phyloP scores from a whole-genome alignment of 2,888 invertebrate genomes.

The Yponomeuta plumbellus region DNA sequence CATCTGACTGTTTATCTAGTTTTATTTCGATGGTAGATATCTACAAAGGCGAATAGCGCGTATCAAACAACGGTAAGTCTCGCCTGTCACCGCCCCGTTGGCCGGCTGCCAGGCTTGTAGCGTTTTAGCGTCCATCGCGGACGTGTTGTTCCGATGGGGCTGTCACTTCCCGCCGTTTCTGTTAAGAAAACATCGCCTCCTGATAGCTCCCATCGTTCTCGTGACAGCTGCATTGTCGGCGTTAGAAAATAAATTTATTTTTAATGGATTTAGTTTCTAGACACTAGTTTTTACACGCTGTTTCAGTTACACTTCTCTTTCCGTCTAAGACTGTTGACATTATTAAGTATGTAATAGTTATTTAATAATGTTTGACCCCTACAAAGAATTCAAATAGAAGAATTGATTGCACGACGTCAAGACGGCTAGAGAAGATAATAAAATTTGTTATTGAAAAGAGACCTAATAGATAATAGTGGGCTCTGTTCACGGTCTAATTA shows the following conservation, averaged over 20 bases:
- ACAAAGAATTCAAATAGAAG: too few species aligned
- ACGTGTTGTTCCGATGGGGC: conserved; percentile 3
- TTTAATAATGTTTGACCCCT: too few species aligned
- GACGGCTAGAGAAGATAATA: too few species aligned
- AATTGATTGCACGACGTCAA: too few species aligned
- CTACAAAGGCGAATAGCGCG: not conserved
- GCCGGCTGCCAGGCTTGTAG: conserved; percentile 5
- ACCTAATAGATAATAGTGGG: too few species aligned
- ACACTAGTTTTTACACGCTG: not conserved
- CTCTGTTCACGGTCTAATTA: too few species aligned
- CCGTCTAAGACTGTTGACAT: not conserved
- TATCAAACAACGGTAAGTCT: conserved; percentile 1
- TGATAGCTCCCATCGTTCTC: conserved; percentile 1
- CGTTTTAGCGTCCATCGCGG: not conserved
- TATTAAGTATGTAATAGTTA: not conserved
- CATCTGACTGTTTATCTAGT: not conserved
- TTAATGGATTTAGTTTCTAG: not conserved
- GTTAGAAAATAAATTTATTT: conserved; percentile 1
- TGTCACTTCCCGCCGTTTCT: conserved; percentile 4
- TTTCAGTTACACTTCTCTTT: not conserved
- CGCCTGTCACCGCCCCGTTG: conserved; percentile 2
- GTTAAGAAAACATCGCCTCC: not conserved
- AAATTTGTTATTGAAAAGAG: too few species aligned
- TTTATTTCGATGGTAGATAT: not conserved
- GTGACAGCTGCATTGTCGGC: conserved; percentile 16